phyloP scores from a whole-genome alignment of 2,113 vertebrate genomes.

The Pagrus major region DNA sequence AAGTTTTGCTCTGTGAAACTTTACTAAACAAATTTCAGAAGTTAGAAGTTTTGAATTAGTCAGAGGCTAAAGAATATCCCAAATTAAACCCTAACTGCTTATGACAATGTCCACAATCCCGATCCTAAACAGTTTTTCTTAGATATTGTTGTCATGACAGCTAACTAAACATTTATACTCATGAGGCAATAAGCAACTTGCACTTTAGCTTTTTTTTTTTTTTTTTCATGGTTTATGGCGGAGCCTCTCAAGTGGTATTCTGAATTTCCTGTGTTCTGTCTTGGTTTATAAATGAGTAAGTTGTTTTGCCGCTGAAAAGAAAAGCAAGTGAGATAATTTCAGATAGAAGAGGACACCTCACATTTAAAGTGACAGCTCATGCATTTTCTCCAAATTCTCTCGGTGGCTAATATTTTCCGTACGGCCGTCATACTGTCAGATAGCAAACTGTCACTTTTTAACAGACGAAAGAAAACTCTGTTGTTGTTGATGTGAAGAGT shows the following conservation, averaged over 20 bases:
- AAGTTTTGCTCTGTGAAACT: too few species aligned
- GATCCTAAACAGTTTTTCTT: not conserved
- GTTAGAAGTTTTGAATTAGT: not conserved
- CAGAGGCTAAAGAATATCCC: not conserved
- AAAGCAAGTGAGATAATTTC: constrained; percentile 47
- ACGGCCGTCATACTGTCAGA: constrained; percentile 4
- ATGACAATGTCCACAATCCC: not conserved
- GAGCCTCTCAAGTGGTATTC: constrained; percentile 33
- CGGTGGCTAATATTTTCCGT: constrained; percentile 16
- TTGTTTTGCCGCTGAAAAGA: constrained; percentile 53
- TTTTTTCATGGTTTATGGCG: not conserved
- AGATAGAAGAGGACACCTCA: constrained; percentile 2
- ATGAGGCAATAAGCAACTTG: constrained; percentile 11
- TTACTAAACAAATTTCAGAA: too few species aligned
- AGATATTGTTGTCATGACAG: constrained; percentile 32
- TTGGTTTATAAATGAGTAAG: constrained; percentile 46
- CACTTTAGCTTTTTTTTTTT: constrained; percentile 8
- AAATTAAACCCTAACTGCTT: not conserved
- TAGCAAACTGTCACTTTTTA: not conserved
- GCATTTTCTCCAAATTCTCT: not conserved
- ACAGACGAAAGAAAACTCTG: not conserved
- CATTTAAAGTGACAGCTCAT: not conserved
- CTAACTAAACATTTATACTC: constrained; percentile 29
- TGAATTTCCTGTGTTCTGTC: constrained; percentile 44
- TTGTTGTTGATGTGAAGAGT: not conserved